phyloP scores from a whole-genome alignment of 2,797 vertebrate species.

The Epinephelus malabaricus region DNA sequence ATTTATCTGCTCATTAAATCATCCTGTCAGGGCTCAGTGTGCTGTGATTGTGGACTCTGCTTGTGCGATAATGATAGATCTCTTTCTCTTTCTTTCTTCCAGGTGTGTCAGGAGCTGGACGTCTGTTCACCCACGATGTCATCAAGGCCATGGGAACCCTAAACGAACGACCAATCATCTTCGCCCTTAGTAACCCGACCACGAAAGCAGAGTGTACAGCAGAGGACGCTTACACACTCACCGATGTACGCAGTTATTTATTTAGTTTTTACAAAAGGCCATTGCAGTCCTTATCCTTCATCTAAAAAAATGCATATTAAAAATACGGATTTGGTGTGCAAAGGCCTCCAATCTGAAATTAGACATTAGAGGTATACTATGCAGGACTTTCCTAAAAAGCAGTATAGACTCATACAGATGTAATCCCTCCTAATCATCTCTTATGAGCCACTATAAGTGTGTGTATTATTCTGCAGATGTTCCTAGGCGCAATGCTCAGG shows the following conservation, averaged over 20 bases:
- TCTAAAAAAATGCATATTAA: too few species aligned
- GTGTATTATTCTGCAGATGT: too few species aligned
- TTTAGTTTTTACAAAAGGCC: too few species aligned
- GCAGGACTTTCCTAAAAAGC: too few species aligned
- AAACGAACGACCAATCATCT: slow-evolving; percentile 94
- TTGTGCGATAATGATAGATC: neutral
- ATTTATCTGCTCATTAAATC: neutral
- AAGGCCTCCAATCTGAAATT: too few species aligned
- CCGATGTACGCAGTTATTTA: slow-evolving; percentile 84
- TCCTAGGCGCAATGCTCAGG: too few species aligned
- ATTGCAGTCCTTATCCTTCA: too few species aligned
- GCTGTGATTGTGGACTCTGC: neutral
- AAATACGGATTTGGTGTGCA: too few species aligned
- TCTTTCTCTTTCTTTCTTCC: slow-evolving; percentile 31
- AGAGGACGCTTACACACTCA: slow-evolving; percentile 93
- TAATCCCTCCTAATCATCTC: too few species aligned
- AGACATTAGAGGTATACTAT: neutral
- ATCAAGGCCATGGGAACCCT: slow-evolving; percentile 91
- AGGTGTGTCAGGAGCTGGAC: slow-evolving; percentile 97
- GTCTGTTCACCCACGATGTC: slow-evolving; percentile 92
- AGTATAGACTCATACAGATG: too few species aligned
- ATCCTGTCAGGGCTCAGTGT: neutral
- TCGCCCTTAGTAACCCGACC: slow-evolving; percentile 97
- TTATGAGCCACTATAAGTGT: too few species aligned
- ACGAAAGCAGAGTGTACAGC: slow-evolving; percentile 95